phyloP scores from a whole-genome alignment of 2,113 vertebrate species.

The Poeciliopsis turrubarensis region DNA sequence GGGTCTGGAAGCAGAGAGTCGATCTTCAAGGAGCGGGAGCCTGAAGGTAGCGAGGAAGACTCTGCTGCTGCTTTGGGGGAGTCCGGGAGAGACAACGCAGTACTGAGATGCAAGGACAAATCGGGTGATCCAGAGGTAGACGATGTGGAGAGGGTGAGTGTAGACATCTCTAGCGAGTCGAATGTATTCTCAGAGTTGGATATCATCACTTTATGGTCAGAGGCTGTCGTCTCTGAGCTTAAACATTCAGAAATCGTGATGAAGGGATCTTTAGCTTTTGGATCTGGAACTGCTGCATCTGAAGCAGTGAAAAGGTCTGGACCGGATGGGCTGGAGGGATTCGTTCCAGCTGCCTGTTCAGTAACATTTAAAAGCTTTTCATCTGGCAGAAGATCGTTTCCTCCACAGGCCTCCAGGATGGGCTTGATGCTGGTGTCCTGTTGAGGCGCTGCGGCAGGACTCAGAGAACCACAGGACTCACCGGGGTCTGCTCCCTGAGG shows the following conservation, averaged over 20 bases:
- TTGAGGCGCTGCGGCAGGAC: slow-evolving; percentile 14
- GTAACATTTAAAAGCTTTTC: background rate
- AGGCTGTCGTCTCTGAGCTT: background rate
- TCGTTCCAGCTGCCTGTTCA: background rate
- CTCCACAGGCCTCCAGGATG: background rate
- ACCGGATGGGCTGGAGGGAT: background rate
- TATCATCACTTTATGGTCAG: slow-evolving; percentile 26
- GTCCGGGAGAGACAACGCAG: slow-evolving; percentile 6
- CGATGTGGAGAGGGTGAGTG: slow-evolving; percentile 16
- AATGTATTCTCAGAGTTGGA: slow-evolving; percentile 2
- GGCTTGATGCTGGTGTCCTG: background rate
- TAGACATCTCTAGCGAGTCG: background rate
- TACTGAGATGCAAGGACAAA: slow-evolving; percentile 6
- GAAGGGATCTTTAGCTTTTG: background rate
- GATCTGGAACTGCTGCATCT: background rate
- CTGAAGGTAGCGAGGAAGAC: slow-evolving; percentile 27
- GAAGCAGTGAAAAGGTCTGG: background rate
- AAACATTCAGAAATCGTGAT: slow-evolving; percentile 3
- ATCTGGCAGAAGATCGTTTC: background rate
- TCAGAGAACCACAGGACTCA: background rate
- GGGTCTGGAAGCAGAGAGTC: slow-evolving; percentile 43
- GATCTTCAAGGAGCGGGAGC: background rate
- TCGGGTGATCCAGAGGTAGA: slow-evolving; percentile 16
- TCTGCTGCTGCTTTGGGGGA: slow-evolving; percentile 14
- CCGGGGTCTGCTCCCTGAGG: too few species aligned